Conservation (phyloP, 2,797 vertebrate genomes). For the Discoglossus pictus region DNA sequence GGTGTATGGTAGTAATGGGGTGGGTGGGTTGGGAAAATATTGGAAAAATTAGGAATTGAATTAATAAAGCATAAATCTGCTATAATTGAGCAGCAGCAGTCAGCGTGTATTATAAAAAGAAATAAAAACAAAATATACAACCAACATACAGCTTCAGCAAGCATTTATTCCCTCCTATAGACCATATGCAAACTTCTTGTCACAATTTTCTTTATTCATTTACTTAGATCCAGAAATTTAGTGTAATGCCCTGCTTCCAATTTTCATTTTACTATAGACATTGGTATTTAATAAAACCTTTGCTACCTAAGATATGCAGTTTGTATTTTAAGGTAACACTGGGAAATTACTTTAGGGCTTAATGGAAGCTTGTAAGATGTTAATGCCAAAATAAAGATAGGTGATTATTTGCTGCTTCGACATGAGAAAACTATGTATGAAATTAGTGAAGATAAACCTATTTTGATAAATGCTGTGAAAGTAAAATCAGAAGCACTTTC, state of each 20-base stretch:
- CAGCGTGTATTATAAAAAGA: constrained; percentile 63
- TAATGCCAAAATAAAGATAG: constrained; percentile 70
- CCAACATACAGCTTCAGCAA: constrained; percentile 76
- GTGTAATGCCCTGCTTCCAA: constrained; percentile 71
- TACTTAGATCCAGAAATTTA: constrained; percentile 70
- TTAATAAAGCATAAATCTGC: constrained; percentile 66
- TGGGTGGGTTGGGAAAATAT: constrained; percentile 55
- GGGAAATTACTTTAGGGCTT: constrained; percentile 68
- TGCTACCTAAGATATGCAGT: constrained; percentile 69
- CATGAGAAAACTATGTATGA: constrained; percentile 54
- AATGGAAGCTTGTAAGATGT: constrained; percentile 59
- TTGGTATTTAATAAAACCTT: constrained; percentile 72
- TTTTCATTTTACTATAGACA: constrained; percentile 70
- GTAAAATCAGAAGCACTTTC: constrained; percentile 53
- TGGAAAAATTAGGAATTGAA: constrained; percentile 60
- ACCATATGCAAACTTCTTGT: constrained; percentile 63
- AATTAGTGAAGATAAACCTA: constrained; percentile 59
- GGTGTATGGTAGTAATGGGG: constrained; percentile 63
- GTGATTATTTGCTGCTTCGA: constrained; percentile 70
- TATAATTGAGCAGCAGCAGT: constrained; percentile 65
- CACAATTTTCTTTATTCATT: constrained; percentile 61
- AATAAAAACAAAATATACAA: constrained; percentile 56
- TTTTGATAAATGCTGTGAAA: constrained; percentile 60
- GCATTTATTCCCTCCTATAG: constrained; percentile 68
- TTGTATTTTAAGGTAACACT: constrained; percentile 74